These are phyloP conservation scores for Scaeva pyrastri DNA, from an alignment of 2,888 invertebrate genomes.

Conservation along the genomic window DNA sequence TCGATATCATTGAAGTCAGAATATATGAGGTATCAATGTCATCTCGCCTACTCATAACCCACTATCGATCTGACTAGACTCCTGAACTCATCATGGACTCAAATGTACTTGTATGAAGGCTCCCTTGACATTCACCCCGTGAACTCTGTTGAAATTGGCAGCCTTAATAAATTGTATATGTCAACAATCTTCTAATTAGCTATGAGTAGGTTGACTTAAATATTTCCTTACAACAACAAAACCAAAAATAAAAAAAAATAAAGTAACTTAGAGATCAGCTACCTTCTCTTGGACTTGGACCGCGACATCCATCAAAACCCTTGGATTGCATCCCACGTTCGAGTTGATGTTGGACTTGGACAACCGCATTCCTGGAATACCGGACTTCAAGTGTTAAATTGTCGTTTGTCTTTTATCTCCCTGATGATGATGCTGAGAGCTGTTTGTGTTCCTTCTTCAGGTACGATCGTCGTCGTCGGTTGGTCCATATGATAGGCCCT, in stretches of 20 bases:
- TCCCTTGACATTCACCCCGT: no score
- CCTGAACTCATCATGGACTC: no score
- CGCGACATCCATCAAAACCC: slow-evolving; percentile 15
- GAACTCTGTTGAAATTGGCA: no score
- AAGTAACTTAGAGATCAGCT: not conserved
- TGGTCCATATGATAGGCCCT: no score
- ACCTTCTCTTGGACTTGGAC: not conserved
- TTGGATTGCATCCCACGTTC: slow-evolving; percentile 51
- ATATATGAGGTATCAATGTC: no score
- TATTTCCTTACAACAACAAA: no score
- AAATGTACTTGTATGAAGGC: no score
- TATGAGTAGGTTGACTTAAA: not conserved
- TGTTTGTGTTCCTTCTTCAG: slow-evolving; percentile 58
- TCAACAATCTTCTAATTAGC: not conserved
- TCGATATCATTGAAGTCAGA: no score
- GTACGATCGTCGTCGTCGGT: slow-evolving; percentile 3
- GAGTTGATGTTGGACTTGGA: not conserved
- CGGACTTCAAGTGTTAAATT: slow-evolving; percentile 68
- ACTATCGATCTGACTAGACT: no score
- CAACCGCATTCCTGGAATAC: slow-evolving; percentile 67
- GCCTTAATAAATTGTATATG: not conserved
- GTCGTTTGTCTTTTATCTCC: slow-evolving; percentile 74
- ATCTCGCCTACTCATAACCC: no score
- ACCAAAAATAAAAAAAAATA: not conserved
- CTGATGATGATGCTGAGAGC: slow-evolving; percentile 60